Evolutionary conservation across 2,888 invertebrate species (phyloP).

Genomic region (Drosophila buzzatii): DNA sequence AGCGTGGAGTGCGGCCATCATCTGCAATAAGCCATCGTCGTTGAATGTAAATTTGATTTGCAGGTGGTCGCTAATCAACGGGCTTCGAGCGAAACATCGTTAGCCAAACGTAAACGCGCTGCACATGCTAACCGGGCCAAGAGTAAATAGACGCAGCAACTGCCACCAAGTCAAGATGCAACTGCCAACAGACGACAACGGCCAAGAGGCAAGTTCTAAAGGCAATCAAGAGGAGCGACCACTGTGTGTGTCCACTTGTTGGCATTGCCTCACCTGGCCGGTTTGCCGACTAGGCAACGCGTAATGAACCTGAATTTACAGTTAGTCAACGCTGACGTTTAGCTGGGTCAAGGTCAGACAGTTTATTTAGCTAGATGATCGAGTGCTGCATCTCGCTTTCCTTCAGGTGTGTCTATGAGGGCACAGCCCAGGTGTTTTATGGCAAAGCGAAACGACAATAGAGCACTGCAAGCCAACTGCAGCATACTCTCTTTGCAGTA

Average conservation of each 20-base stretch:
- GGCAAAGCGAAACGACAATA: constrained; percentile 8
- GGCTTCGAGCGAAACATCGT: constrained; percentile 54
- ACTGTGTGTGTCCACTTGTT: constrained; percentile 7
- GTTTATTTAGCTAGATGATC: constrained; percentile 24
- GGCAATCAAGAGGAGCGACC: constrained; percentile 31
- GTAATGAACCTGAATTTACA: constrained; percentile 59
- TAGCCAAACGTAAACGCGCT: constrained; percentile 33
- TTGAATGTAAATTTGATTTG: constrained; percentile 64
- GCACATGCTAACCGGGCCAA: constrained; percentile 72
- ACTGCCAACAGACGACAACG: constrained; percentile 24
- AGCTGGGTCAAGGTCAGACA: constrained; percentile 74
- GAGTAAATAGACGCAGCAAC: constrained; percentile 37
- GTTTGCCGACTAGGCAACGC: constrained; percentile 28
- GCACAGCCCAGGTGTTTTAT: constrained; percentile 22
- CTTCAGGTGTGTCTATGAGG: constrained; percentile 29
- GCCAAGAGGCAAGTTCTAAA: constrained; percentile 17
- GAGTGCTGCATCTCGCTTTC: constrained; percentile 43
- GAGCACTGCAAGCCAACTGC: not conserved
- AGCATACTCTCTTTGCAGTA: constrained; percentile 1
- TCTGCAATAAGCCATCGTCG: constrained; percentile 22
- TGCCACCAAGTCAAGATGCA: constrained; percentile 25
- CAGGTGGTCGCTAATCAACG: constrained; percentile 79
- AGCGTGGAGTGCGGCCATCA: constrained; percentile 1
- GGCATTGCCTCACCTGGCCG: constrained; percentile 20
- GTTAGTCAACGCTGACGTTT: constrained; percentile 49